phyloP scores from a whole-genome alignment of 2,888 invertebrate genomes.

The Plebejus melissa region DNA sequence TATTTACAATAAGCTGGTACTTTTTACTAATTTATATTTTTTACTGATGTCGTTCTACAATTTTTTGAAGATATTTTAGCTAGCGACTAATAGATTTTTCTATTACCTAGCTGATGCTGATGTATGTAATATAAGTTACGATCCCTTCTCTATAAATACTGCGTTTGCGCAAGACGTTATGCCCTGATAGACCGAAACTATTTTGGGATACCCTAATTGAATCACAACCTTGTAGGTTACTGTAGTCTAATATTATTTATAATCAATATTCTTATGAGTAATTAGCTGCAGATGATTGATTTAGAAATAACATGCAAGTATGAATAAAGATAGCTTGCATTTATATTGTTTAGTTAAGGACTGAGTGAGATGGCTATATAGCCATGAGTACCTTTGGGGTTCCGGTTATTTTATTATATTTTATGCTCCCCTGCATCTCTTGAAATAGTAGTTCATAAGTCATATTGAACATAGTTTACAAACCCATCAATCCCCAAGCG shows the following conservation, averaged over 20 bases:
- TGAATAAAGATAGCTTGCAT: too few species aligned
- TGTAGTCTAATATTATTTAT: not conserved
- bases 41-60: not conserved
- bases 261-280: not conserved
- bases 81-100: not conserved
- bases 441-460: too few species aligned
- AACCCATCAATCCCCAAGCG: too few species aligned
- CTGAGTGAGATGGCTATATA: too few species aligned
- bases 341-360: too few species aligned
- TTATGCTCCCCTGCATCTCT: too few species aligned
- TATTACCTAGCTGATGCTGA: not conserved
- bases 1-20: not conserved
- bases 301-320: not conserved
- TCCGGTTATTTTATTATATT: too few species aligned
- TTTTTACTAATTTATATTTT: not conserved
- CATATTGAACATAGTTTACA: too few species aligned
- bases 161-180: conserved; percentile 30
- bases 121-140: not conserved
- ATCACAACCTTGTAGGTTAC: not conserved
- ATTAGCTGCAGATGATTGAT: not conserved
- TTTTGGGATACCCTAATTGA: conserved; percentile 31
- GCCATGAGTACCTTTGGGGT: too few species aligned
- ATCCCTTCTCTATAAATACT: conserved; percentile 9
- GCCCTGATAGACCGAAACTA: conserved; percentile 25
- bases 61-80: not conserved